Conservation (phyloP, 2,888 invertebrate species). For the Hecatera dysodea region DNA sequence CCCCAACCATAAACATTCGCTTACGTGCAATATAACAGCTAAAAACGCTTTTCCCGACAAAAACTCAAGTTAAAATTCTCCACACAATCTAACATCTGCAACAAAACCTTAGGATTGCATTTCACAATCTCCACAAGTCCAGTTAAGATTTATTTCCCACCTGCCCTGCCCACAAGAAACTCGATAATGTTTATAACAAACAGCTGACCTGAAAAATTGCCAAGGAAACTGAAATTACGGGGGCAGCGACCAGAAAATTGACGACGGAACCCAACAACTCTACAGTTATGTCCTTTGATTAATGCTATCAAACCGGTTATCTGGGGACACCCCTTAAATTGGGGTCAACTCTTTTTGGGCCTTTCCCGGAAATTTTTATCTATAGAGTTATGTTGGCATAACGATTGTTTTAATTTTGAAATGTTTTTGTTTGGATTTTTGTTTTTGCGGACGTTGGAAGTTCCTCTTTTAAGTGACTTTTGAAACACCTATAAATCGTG, state of each 20-base stretch:
- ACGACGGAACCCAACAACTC: conserved; percentile 73
- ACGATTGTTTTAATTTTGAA: conserved; percentile 64
- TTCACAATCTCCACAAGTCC: conserved; percentile 32
- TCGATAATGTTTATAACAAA: conserved; percentile 78
- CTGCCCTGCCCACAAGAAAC: conserved; percentile 52
- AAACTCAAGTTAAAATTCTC: not conserved
- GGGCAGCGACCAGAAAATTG: conserved; percentile 89
- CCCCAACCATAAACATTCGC: not conserved
- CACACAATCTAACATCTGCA: conserved; percentile 14
- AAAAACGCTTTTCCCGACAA: not conserved
- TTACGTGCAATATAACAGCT: not conserved
- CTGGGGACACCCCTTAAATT: conserved; percentile 82
- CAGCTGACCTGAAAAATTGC: conserved; percentile 85
- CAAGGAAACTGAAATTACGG: conserved; percentile 85
- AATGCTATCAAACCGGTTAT: conserved; percentile 88
- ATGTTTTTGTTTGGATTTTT: conserved; percentile 58
- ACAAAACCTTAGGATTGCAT: conserved; percentile 28
- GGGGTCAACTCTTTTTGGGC: conserved; percentile 76
- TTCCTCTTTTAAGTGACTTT: conserved; percentile 8
- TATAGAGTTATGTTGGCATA: conserved; percentile 64
- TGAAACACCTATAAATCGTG: conserved; percentile 1
- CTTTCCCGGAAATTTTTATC: conserved; percentile 72
- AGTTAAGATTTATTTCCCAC: conserved; percentile 49
- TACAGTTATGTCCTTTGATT: conserved; percentile 85
- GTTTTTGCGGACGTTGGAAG: conserved; percentile 32